Conservation (phyloP, 2,888 invertebrate genomes). For the Hyppa rectilinea region DNA sequence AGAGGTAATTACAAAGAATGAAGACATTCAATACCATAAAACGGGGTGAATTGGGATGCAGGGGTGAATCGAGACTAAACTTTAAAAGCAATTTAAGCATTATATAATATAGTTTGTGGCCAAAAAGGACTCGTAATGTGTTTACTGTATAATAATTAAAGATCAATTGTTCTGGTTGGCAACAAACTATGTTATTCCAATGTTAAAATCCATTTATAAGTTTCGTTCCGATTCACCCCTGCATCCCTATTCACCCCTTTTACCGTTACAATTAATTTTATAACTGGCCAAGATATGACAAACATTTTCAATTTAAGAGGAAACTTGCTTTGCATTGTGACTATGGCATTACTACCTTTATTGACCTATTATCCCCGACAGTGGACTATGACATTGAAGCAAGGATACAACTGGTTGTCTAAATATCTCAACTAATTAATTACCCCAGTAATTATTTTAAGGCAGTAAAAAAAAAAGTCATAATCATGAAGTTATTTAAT, state of each 20-base stretch:
- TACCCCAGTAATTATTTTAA: neutral
- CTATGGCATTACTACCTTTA: conserved; percentile 23
- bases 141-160: no score
- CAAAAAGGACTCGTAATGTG: no score
- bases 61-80: no score
- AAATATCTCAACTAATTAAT: neutral
- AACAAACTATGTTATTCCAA: no score
- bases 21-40: neutral
- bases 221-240: no score
- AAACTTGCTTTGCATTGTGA: conserved; percentile 37
- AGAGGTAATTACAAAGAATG: neutral
- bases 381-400: neutral
- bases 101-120: no score
- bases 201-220: no score
- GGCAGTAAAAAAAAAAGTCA: neutral
- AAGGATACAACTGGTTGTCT: neutral
- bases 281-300: neutral
- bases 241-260: no score
- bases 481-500: neutral
- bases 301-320: neutral
- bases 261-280: no score
- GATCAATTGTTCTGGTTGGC: no score
- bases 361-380: conserved; percentile 1
- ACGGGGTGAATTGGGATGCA: no score
- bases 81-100: no score